These are phyloP conservation scores for Hemicordylus capensis DNA, from an alignment of 2,113 vertebrate species.

Conservation along the genomic window DNA sequence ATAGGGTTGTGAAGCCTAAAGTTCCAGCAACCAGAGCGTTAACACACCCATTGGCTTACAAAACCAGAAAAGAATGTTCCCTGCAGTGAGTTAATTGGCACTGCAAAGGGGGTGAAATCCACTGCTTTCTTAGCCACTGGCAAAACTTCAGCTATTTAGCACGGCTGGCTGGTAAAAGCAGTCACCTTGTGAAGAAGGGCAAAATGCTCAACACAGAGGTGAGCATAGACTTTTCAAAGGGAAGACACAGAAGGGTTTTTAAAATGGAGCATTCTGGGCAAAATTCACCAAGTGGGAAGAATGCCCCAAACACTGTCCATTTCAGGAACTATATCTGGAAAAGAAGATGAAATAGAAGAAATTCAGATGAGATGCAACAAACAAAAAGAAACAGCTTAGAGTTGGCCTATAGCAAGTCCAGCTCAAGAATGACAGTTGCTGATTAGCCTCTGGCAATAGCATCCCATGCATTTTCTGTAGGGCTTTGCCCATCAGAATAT, in stretches of 20 bases:
- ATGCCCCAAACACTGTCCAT: not conserved
- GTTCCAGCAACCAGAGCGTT: not conserved
- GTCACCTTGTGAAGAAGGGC: conserved; percentile 2
- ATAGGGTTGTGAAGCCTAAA: not conserved
- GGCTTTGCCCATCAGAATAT: not conserved
- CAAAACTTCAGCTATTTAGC: conserved; percentile 17
- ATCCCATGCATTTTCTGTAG: not conserved
- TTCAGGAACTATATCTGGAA: not conserved
- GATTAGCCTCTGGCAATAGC: not conserved
- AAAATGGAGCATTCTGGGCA: not conserved
- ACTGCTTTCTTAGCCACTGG: conserved; percentile 20
- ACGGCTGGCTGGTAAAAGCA: conserved; percentile 15
- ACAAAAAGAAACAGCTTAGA: not conserved
- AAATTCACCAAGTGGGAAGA: not conserved
- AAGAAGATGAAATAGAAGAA: not conserved
- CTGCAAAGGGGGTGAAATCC: not conserved
- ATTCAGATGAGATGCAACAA: not conserved
- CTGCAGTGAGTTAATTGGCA: conserved; percentile 15
- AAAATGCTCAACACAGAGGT: not conserved
- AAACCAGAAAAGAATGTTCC: not conserved
- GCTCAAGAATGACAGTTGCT: not conserved
- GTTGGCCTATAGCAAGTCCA: not conserved
- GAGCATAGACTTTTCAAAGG: not conserved
- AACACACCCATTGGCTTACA: not conserved
- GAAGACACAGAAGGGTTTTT: not conserved